Evolutionary conservation across 2,113 vertebrate species (phyloP), one percentile per base, ranked within the genome.

Genomic region (Petromus typicus): DNA sequence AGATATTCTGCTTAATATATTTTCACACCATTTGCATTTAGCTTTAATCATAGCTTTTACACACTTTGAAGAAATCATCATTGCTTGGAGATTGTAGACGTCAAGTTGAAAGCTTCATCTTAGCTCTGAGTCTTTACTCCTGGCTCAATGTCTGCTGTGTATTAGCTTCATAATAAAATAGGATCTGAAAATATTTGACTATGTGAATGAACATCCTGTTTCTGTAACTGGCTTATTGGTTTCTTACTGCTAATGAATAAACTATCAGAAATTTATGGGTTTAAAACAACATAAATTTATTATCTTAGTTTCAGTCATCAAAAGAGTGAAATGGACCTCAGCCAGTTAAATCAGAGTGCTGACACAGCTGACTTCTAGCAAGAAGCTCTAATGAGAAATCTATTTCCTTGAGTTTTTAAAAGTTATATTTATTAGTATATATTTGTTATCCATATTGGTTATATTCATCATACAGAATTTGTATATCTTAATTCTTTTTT

Each of bases 101-200:
- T 88, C 45, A 43, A 66, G 14, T 57, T 66, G 78, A 83, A 13
- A 79, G 30, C n/a, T 90, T 0, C n/a, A 23, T 79, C 94, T 96
- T 57, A 34, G 40, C 37, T 27, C 14, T 48, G 17, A 75, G 34
- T 84, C 76, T 80, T 56, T 30, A 25, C 3, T 57, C 13, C 10
- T 43, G 27, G 34, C 20, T 90, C 63, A 64, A 34, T 27, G 32
- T n/a, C 14, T 63, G 56, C 2, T 20, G 45, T 22, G 40, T 40
- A 37, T 81, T 79, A 45, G 43, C 37, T 23, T 2, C 17, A 82
- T 27, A 43, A 84, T 23, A 40, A 82, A 59, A 54, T 78, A n/a
- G 61, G 54, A 86, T 56, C 56, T 90, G 27, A 85, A 95, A 94
- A 75, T 40, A 57, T 18, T 63, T 90, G 40, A 51, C 86, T 45